phyloP scores from a whole-genome alignment of 2,113 vertebrate genomes.

The Carettochelys insculpta region DNA sequence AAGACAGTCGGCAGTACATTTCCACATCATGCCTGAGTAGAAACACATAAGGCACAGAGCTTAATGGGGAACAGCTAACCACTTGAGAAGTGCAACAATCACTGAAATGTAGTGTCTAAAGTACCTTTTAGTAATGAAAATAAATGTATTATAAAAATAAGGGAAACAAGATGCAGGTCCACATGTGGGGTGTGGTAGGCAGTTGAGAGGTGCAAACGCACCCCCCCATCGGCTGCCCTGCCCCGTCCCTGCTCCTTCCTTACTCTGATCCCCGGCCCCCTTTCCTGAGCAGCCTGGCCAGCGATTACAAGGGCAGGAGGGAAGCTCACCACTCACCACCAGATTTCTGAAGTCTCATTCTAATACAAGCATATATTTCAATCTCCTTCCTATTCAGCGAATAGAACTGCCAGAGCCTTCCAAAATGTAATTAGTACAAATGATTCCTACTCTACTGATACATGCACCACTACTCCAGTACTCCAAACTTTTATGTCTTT shows the following conservation, averaged over 20 bases:
- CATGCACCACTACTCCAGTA: not conserved
- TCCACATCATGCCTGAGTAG: rapidly evolving
- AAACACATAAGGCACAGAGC: not conserved
- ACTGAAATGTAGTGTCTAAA: not conserved
- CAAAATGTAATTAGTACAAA: not conserved
- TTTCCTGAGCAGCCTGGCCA: no score
- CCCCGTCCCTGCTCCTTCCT: no score
- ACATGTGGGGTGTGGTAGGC: no score
- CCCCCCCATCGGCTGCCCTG: no score
- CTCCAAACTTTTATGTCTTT: not conserved
- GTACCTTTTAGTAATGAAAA: not conserved
- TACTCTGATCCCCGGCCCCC: no score
- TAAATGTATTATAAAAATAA: not conserved
- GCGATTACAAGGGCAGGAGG: no score
- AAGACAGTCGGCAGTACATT: not conserved
- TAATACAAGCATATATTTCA: not conserved
- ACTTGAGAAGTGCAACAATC: not conserved
- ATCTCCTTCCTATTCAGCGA: not conserved
- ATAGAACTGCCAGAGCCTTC: not conserved
- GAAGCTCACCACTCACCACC: not conserved
- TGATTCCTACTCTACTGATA: not conserved
- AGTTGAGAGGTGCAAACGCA: no score
- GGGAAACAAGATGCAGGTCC: not conserved
- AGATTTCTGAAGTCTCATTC: not conserved
- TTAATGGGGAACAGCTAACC: not conserved